Percentiles rank a stretch among this genome's conserved stretches.
These are phyloP conservation scores for Pachypanchax playfairii DNA, from an alignment of 2,113 vertebrate species.

Conservation along the genomic window DNA sequence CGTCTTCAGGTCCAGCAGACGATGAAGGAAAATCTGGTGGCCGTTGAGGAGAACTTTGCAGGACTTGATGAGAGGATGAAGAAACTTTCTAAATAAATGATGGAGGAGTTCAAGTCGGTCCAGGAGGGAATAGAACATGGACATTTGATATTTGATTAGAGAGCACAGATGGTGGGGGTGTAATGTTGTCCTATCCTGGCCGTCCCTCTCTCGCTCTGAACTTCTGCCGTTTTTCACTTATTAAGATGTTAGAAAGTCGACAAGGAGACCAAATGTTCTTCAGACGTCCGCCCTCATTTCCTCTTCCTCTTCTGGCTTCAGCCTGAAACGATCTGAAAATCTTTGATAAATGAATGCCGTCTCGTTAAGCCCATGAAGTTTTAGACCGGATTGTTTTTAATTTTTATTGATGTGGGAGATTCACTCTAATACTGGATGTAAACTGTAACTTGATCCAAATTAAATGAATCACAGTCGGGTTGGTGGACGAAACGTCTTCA, in stretches of 20 bases:
- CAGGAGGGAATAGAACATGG: slow-evolving; percentile 45
- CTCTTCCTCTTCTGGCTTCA: slow-evolving; percentile 42
- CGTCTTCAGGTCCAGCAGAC: slow-evolving; percentile 86
- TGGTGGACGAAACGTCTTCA: slow-evolving; percentile 8
- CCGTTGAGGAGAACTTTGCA: slow-evolving; percentile 87
- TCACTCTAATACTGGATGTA: slow-evolving; percentile 41
- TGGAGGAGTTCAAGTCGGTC: slow-evolving; percentile 24
- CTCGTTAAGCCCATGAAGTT: slow-evolving; percentile 34
- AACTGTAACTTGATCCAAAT: slow-evolving; percentile 37
- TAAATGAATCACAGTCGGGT: slow-evolving; percentile 19
- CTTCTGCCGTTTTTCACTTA: slow-evolving; percentile 60
- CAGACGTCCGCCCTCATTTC: slow-evolving; percentile 28
- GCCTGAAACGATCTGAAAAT: slow-evolving; percentile 37
- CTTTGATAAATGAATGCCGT: slow-evolving; percentile 18
- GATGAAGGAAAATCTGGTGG: slow-evolving; percentile 88
- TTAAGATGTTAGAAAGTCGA: slow-evolving; percentile 59
- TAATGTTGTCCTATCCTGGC: slow-evolving; percentile 35
- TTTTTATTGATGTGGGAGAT: slow-evolving; percentile 41
- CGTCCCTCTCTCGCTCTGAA: slow-evolving; percentile 41
- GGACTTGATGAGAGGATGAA: slow-evolving; percentile 88
- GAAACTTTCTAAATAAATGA: slow-evolving; percentile 84
- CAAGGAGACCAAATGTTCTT: slow-evolving; percentile 67
- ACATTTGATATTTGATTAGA: slow-evolving; percentile 48
- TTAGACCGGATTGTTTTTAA: slow-evolving; percentile 67
- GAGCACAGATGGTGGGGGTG: slow-evolving; percentile 29